Evolutionary conservation across 2,797 vertebrate species (phyloP).

Genomic region (Neosilurus mollespiculum): DNA sequence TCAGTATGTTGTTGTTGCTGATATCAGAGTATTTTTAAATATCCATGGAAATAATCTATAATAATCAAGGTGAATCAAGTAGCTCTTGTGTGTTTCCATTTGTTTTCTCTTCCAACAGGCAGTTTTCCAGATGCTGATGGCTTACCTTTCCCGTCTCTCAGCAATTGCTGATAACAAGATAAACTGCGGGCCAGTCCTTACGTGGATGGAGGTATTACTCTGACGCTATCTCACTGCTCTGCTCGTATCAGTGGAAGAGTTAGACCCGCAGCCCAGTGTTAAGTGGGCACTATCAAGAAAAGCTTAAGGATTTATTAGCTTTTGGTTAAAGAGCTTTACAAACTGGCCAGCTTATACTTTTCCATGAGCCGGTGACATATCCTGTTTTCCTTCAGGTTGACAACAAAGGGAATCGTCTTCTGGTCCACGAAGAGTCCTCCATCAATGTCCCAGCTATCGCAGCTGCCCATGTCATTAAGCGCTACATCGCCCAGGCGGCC

Average conservation of each 20-base stretch:
- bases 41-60: background rate
- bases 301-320: conserved; percentile 31
- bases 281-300: conserved; percentile 21
- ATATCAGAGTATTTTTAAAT: background rate
- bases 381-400: conserved; percentile 79
- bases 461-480: conserved; percentile 96
- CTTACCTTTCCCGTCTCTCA: conserved; percentile 94
- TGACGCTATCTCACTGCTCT: conserved; percentile 8
- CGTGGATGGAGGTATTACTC: conserved; percentile 95
- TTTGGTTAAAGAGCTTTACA: conserved; percentile 30
- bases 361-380: conserved; percentile 5
- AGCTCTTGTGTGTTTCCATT: background rate
- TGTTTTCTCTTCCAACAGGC: conserved; percentile 71
- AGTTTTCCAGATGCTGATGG: conserved; percentile 95
- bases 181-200: conserved; percentile 97
- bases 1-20: background rate
- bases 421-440: conserved; percentile 96
- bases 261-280: conserved; percentile 8
- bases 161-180: conserved; percentile 98
- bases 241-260: conserved; percentile 7
- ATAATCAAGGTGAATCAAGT: background rate
- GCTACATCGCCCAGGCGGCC: conserved; percentile 92
- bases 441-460: conserved; percentile 98
- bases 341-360: background rate
- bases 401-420: conserved; percentile 96